These are phyloP conservation scores for Heterodera filipjevi DNA, from an alignment of 2,888 invertebrate species.

Conservation along the genomic window DNA sequence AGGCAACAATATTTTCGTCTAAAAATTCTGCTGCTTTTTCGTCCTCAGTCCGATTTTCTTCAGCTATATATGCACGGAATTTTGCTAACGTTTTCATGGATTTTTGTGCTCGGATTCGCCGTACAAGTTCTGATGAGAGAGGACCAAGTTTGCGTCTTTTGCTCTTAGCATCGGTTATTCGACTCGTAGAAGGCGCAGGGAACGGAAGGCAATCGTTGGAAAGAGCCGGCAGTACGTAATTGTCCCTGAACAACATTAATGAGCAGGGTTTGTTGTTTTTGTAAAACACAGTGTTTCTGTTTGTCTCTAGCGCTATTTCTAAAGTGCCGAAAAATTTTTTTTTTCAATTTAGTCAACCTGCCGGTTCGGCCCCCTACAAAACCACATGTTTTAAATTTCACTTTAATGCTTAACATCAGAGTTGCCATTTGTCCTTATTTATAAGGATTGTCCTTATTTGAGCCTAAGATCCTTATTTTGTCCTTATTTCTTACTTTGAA, in stretches of 20 bases:
- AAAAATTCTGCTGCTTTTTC: neutral
- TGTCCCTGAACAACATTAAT: neutral
- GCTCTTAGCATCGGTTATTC: neutral
- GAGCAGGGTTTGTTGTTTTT: too few species aligned
- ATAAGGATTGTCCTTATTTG: too few species aligned
- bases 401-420: too few species aligned
- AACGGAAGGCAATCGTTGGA: neutral
- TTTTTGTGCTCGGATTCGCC: conserved; percentile 4
- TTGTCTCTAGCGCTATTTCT: too few species aligned
- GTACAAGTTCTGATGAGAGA: neutral
- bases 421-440: too few species aligned
- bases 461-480: too few species aligned
- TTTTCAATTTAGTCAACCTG: too few species aligned
- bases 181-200: neutral
- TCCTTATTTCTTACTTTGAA: too few species aligned
- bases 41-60: neutral
- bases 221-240: neutral
- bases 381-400: too few species aligned
- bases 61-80: neutral
- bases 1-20: neutral
- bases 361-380: too few species aligned
- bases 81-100: neutral
- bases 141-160: neutral
- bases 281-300: too few species aligned
- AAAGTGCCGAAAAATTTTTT: too few species aligned